A percentile compares a stretch with the other conserved stretches of the same genome.
Conservation (phyloP, 2,888 invertebrate genomes). For the Eurytoma californica region DNA sequence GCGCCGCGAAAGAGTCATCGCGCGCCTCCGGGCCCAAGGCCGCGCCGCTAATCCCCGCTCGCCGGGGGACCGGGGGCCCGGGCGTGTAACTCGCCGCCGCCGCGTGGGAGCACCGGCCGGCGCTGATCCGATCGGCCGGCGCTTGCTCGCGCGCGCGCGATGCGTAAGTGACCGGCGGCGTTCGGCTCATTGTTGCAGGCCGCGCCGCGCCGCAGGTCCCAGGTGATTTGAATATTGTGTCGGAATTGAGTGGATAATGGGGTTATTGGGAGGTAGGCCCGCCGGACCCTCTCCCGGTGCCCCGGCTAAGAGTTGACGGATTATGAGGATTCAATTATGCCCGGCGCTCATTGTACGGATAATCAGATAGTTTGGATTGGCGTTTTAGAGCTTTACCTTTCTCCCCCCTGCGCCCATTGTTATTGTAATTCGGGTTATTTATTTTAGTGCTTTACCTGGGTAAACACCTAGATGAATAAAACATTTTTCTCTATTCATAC, state of each 20-base stretch:
- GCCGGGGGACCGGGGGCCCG: not conserved
- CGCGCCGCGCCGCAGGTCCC: not conserved
- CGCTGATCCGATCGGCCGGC: slow-evolving; percentile 20
- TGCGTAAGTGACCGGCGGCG: not conserved
- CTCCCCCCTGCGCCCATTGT: no score
- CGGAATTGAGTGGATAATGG: not conserved
- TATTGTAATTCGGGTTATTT: no score
- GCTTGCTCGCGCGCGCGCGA: slow-evolving; percentile 11
- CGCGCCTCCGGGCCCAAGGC: slow-evolving; percentile 22
- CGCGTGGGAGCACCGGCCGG: not conserved
- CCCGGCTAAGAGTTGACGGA: not conserved
- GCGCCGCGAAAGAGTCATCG: slow-evolving; percentile 69
- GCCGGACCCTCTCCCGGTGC: not conserved
- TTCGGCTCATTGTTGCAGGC: not conserved
- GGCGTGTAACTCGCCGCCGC: not conserved
- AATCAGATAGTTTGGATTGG: no score
- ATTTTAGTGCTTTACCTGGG: no score
- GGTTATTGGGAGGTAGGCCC: not conserved
- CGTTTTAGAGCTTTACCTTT: no score
- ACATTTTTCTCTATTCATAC: no score
- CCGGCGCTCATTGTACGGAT: no score
- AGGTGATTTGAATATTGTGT: slow-evolving; percentile 27
- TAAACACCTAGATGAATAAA: no score
- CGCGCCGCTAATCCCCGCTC: slow-evolving; percentile 14
- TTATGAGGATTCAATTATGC: slow-evolving; percentile 33